Evolutionary conservation across 2,888 invertebrate species (phyloP), one percentile per base, ranked within the genome.

Genomic region (Steinernema hermaphroditum): DNA sequence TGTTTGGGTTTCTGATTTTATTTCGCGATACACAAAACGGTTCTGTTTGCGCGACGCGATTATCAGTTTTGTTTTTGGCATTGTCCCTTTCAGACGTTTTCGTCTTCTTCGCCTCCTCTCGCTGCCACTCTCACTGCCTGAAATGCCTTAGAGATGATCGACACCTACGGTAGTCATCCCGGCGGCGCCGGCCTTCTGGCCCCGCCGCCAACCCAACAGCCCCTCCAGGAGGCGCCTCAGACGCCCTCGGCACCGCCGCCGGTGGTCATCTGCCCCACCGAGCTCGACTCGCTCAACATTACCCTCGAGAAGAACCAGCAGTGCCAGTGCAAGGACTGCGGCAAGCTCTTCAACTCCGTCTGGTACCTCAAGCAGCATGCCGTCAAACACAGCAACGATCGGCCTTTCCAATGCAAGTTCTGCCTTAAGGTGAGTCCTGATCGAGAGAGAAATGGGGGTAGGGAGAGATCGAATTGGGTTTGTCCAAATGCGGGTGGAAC

Each of bases 321-420:
- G 70, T 85, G 85, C 72, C 81, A 82, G 27, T 85, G 85, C 81
- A 83, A 83, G 75, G 84, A 83, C 69, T 85, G 85, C 74, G 85
- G 84, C n/a, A 85, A 85, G 75, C 76, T 86, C 27, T 84, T 83
- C 77, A 83, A 83, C 71, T 83, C 83, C 2, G 85, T 84, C 19
- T 85, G 85, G 85, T 85, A 86, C 57, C 74, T 86, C 74, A 85
- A 85, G 69, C 86, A 86, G 71, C 85, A 85, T 74, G 83, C 83
- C 29, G 85, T 86, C 16, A 85, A 85, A 74, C 86, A 86, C 76
- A 81, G 80, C 70, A 86, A 85, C 71, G 86, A 86, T 50, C 76
- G 86, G n/a, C 86, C 86, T 0, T 86, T 86, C 80, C 81, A 85
- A 72, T 86, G 86, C 81, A 84, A 84, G 68, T 86, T 81, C 75